Conservation (phyloP, 2,113 vertebrate genomes). For the Elaphurus davidianus region DNA sequence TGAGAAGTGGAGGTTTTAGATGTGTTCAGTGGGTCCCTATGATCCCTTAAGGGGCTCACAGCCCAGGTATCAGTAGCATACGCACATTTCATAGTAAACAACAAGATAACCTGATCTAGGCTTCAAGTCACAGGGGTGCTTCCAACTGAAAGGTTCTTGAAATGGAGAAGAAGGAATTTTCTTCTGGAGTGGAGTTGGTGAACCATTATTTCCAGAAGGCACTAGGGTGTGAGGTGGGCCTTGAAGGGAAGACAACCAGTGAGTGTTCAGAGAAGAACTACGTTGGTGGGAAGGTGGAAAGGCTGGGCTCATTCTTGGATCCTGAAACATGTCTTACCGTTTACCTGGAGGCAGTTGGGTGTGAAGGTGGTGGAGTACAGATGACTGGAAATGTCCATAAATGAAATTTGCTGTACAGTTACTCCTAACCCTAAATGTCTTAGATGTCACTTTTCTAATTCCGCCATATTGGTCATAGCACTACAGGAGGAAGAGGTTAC, state of each 20-base stretch:
- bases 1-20: neutral
- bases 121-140: neutral
- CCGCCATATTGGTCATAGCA: neutral
- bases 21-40: neutral
- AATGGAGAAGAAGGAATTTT: neutral
- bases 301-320: neutral
- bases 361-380: neutral
- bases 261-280: neutral
- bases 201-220: neutral
- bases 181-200: neutral
- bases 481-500: neutral
- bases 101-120: too few relatives aligned
- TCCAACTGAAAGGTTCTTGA: neutral
- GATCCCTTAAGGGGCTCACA: neutral
- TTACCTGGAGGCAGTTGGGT: neutral
- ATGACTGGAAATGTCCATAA: neutral
- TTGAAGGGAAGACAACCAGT: neutral
- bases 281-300: neutral
- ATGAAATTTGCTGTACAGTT: neutral
- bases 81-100: neutral
- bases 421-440: neutral
- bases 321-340: neutral
- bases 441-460: neutral
- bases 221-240: neutral
- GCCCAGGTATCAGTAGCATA: neutral